phyloP scores from a whole-genome alignment of 2,797 vertebrate genomes.

The Pelodytes ibericus region DNA sequence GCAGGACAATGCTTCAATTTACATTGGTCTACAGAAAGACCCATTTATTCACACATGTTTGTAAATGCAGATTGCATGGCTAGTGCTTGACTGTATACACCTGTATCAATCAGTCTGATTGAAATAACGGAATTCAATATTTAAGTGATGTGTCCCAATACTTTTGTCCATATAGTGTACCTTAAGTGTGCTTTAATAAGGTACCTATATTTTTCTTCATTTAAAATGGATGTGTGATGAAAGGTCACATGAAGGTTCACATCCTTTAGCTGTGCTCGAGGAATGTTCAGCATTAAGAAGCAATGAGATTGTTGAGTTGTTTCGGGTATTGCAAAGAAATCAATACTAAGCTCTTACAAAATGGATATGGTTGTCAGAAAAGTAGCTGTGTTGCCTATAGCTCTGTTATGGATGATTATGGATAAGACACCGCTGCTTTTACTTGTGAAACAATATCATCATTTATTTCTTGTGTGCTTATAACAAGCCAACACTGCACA shows the following conservation, averaged over 20 bases:
- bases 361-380: conserved; percentile 12
- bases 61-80: too few species aligned
- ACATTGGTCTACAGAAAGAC: too few species aligned
- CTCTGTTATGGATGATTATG: conserved; percentile 3
- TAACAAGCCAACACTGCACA: not conserved
- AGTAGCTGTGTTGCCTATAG: not conserved
- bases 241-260: conserved; percentile 1
- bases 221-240: conserved; percentile 17
- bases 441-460: not conserved
- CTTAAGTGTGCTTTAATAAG: conserved; percentile 36
- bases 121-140: too few species aligned
- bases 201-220: conserved; percentile 21
- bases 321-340: conserved; percentile 9
- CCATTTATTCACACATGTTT: too few species aligned
- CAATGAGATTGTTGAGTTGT: not conserved
- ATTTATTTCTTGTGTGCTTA: not conserved
- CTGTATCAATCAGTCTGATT: too few species aligned
- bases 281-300: not conserved
- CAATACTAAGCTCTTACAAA: conserved; percentile 9
- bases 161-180: conserved; percentile 32
- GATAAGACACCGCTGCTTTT: not conserved
- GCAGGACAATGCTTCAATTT: too few species aligned
- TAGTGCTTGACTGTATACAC: too few species aligned
- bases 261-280: not conserved
- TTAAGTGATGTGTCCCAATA: too few species aligned